phyloP scores from a whole-genome alignment of 2,113 vertebrate species.

The Mesoclemmys tuberculata region DNA sequence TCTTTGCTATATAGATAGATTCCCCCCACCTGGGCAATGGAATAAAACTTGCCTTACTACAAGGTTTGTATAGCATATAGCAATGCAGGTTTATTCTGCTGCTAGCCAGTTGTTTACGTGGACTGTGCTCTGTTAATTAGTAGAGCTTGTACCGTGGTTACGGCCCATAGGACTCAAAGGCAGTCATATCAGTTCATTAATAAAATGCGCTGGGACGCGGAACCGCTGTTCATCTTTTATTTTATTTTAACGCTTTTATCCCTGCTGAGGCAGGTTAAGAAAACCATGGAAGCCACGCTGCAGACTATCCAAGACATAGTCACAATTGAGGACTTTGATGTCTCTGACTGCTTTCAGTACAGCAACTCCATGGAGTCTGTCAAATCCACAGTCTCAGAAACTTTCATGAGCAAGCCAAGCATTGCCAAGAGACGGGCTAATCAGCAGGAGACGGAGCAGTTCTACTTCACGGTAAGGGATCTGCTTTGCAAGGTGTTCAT shows the following conservation, averaged over 20 bases:
- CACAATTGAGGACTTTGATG: constrained; percentile 96
- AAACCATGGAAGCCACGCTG: constrained; percentile 98
- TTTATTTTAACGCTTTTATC: background rate
- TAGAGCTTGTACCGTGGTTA: background rate
- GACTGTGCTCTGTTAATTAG: background rate
- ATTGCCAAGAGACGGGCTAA: constrained; percentile 97
- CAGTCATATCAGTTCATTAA: background rate
- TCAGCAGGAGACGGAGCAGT: constrained; percentile 99
- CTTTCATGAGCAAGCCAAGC: constrained; percentile 98
- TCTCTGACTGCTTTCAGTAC: constrained; percentile 98
- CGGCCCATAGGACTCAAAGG: background rate
- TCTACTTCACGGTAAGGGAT: constrained; percentile 94
- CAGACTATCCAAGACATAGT: constrained; percentile 99
- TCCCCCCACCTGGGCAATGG: background rate
- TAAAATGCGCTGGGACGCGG: background rate
- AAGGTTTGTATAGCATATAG: background rate
- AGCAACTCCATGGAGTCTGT: constrained; percentile 99
- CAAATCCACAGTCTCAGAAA: constrained; percentile 95
- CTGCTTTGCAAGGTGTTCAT: background rate
- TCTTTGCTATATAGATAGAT: background rate
- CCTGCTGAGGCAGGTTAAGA: constrained; percentile 88
- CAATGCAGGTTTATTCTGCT: background rate
- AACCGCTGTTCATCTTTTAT: background rate
- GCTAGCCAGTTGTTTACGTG: background rate
- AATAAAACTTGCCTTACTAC: background rate